Base-by-base conservation (phyloP, 1,140 invertebrate species). In the Leptonema lineaticorne region DNA sequence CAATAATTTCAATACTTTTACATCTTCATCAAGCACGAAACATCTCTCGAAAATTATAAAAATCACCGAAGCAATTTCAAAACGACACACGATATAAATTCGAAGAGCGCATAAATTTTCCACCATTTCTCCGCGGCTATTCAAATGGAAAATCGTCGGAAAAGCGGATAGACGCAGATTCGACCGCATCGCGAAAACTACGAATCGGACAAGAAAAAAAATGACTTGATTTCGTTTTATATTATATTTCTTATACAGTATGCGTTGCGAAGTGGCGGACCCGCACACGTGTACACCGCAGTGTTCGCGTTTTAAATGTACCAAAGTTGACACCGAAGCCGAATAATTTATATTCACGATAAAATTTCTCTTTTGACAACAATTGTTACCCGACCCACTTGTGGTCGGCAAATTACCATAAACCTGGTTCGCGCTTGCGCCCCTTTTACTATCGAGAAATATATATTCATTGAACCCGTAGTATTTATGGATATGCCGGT, bases 361-460 rank as follows among this genome's bases (percentile, higher is more conserved):
- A 64, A 64, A 64, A 64, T 53, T 64, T 64, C 63, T 56, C 63
- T 64, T 64, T 64, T 56, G 63, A 56, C 48, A 64, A 64, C 63
- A 64, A 64, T 64, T 26, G 63, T 56, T 41, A 41, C 45, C 63
- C 28, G 46, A 50, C 63, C 63, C 63, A 64, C 63, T 64, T 53
- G 63, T 50, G 63, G 63, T 27, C 63, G 59, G 37, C 45, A 29
- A 64, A 64, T 64, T 64, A 64, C 63, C 63, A 64, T 64, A 64
- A 53, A 64, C 63, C 63, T 64, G 45, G 45, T n/a, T 28, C 1
- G 22, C 30, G 16, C 9, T 41, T 18, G 48, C 20, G 48, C 26
- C 14, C 2, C 33, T 18, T 22, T 7, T 14, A 63, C 37, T 26
- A 63, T 63, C 62, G 62, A 20, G 3, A 64, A 64, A 64, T 64